phyloP scores from a whole-genome alignment of 2,888 invertebrate species.

The Melieria omissa region DNA sequence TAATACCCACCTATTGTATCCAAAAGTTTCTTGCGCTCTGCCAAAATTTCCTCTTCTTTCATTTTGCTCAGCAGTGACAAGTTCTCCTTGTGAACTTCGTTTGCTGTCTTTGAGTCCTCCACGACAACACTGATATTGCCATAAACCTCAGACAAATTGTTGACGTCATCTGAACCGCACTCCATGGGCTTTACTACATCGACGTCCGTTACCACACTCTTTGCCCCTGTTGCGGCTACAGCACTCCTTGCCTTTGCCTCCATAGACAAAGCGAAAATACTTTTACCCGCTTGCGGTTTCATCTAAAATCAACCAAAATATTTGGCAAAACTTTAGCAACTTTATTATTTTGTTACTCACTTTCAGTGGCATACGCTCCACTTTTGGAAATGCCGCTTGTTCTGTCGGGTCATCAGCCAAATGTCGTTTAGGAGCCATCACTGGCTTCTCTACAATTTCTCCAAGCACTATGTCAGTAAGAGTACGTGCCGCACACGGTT shows the following conservation, averaged over 20 bases:
- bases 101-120: slow-evolving; percentile 68
- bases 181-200: slow-evolving; percentile 40
- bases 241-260: slow-evolving; percentile 52
- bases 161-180: slow-evolving; percentile 31
- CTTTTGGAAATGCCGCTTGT: slow-evolving; percentile 41
- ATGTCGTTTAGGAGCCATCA: slow-evolving; percentile 34
- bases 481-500: neutral
- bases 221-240: neutral
- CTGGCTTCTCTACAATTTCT: slow-evolving; percentile 69
- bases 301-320: neutral
- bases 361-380: slow-evolving; percentile 34
- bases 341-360: slow-evolving; percentile 29
- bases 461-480: slow-evolving; percentile 66
- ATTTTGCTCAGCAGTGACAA: slow-evolving; percentile 74
- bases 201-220: neutral
- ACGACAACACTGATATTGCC: slow-evolving; percentile 53
- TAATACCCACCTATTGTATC: slow-evolving; percentile 59
- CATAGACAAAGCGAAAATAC: slow-evolving; percentile 69
- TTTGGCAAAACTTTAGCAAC: too few relatives aligned
- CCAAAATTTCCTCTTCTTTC: slow-evolving; percentile 79
- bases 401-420: neutral
- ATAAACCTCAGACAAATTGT: slow-evolving; percentile 35
- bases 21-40: slow-evolving; percentile 78
- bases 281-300: slow-evolving; percentile 62
- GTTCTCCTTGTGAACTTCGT: slow-evolving; percentile 81